Evolutionary conservation across 2,888 invertebrate species (phyloP), one percentile per base, ranked within the genome.

Genomic region (Microdon myrmicae): DNA sequence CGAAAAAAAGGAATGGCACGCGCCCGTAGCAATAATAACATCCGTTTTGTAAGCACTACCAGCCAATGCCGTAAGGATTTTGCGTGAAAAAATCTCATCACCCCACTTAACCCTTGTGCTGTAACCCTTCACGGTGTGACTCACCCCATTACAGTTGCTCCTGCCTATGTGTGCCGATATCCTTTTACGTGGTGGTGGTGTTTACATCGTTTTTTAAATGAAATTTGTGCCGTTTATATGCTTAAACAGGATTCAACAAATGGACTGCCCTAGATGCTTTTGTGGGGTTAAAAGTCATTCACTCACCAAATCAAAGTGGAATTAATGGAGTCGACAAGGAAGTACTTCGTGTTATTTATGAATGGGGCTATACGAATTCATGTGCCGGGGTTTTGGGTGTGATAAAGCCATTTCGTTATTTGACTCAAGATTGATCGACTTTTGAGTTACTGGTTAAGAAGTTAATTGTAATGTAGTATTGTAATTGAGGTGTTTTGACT

Each of bases 161-260:
- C n/a, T n/a, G 34, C 38, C 48, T 48, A 25, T 9, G 13, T n/a
- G n/a, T n/a, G 44, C 48, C 53, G 44, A 45, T 48, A 53, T 29
- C 34, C 31, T 20, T 67, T 67, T 60, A 49, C 60, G 48, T 49
- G 48, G 54, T 9, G 29, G 5, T 38, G 34, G 48, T 68, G 67
- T 68, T 68, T 67, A 68, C 68, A 68, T 67, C 66, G 60, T 34
- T 58, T 68, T 67, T 68, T 66, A 68, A 68, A 66, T 68, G 68
- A 67, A 67, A 66, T 67, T 68, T 68, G 54, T 68, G 68, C 67
- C 67, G 60, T 67, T 67, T 67, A 64, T 64, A 64, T 58, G 67
- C 58, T 55, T 59, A 54, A 61, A 59, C 37, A 35, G 58, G 51
- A 58, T 51, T 28, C 38, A 29, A 38, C 10, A 49, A 34, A 49